A percentile compares a stretch with the other conserved stretches of the same genome.
phyloP scores from a whole-genome alignment of 2,797 vertebrate species.

The Aeoliscus strigatus region DNA sequence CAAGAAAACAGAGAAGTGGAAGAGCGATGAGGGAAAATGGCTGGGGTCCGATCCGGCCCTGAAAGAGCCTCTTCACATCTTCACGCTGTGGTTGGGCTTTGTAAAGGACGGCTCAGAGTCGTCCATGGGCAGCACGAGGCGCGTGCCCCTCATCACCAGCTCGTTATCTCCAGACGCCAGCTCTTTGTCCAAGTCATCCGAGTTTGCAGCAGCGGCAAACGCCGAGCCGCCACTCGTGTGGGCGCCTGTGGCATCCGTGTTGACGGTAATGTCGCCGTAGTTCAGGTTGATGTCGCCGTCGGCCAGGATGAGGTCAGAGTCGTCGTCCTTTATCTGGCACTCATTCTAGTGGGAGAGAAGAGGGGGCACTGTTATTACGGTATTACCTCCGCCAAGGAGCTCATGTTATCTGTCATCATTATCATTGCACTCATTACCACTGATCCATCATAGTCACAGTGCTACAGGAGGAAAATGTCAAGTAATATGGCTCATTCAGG shows the following conservation, averaged over 20 bases:
- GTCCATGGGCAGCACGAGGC: conserved; percentile 88
- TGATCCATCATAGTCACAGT: too few species aligned
- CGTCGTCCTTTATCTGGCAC: conserved; percentile 85
- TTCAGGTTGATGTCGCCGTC: conserved; percentile 85
- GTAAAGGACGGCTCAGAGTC: conserved; percentile 86
- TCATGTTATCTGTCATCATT: too few species aligned
- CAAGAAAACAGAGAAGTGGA: conserved; percentile 4
- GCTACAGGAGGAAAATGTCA: neutral
- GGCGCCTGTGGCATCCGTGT: conserved; percentile 74
- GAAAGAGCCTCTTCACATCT: conserved; percentile 40
- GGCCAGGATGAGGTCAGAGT: conserved; percentile 88
- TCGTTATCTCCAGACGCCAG: conserved; percentile 81
- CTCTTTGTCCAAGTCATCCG: conserved; percentile 82
- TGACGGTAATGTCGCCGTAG: conserved; percentile 86
- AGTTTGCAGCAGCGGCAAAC: too few species aligned
- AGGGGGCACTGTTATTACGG: too few species aligned
- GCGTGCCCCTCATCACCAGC: conserved; percentile 85
- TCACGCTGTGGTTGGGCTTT: conserved; percentile 55
- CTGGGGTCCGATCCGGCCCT: conserved; percentile 24
- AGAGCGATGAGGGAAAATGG: conserved; percentile 20
- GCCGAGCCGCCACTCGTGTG: conserved; percentile 46
- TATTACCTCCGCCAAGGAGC: too few species aligned
- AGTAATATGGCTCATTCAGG: conserved; percentile 19
- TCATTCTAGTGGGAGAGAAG: conserved; percentile 76
- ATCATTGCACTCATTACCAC: too few species aligned